Evolutionary conservation across 2,113 vertebrate genomes (phyloP).

Genomic region (Mormoops blainvillei): DNA sequence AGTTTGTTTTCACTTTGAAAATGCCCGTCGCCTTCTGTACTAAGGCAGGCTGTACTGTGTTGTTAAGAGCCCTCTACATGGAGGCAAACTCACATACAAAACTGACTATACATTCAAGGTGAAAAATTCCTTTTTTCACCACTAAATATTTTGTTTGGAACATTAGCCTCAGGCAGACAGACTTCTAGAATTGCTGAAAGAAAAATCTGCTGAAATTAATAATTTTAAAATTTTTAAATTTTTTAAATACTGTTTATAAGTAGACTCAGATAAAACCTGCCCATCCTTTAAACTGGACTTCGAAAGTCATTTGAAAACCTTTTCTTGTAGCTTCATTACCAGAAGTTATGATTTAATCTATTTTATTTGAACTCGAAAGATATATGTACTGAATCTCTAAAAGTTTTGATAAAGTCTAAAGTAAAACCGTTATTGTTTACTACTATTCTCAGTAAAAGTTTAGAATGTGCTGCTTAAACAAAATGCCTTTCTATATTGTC

Average conservation of each 20-base stretch:
- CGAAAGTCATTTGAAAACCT: neutral
- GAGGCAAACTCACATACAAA: neutral
- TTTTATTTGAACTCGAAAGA: constrained; percentile 18
- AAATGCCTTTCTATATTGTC: constrained; percentile 47
- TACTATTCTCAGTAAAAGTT: constrained; percentile 55
- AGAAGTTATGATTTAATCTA: neutral
- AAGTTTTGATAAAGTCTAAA: neutral
- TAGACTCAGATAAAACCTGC: neutral
- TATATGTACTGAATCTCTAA: neutral
- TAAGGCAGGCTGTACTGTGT: neutral
- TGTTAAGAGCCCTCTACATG: neutral
- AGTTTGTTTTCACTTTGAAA: neutral
- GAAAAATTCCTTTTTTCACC: neutral
- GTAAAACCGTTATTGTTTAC: constrained; percentile 53
- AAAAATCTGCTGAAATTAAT: neutral
- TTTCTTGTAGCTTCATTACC: neutral
- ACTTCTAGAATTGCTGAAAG: neutral
- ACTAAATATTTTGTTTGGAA: neutral
- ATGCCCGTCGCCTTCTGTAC: neutral
- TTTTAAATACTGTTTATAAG: no score
- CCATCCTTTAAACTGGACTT: neutral
- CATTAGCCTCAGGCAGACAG: neutral
- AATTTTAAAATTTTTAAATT: no score
- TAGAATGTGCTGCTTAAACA: constrained; percentile 45
- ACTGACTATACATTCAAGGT: neutral